Percentiles rank a stretch among this genome's conserved stretches.
phyloP scores from a whole-genome alignment of 2,797 vertebrate species.

The Eremophila alpestris region DNA sequence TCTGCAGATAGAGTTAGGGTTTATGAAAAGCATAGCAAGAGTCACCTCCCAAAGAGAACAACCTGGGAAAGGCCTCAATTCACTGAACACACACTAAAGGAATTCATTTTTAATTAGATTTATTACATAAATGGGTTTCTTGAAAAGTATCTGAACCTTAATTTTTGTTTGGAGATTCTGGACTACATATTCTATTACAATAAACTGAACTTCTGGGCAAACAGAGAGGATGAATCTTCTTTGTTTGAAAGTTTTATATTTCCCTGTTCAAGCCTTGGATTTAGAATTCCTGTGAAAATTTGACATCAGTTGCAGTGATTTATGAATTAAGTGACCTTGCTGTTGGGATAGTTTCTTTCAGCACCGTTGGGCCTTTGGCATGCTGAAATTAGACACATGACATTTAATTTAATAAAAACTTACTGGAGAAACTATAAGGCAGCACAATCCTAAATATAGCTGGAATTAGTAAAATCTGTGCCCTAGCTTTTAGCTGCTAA shows the following conservation, averaged over 20 bases:
- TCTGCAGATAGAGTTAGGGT: background rate
- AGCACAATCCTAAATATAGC: background rate
- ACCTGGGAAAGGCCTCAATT: background rate
- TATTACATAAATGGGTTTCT: background rate
- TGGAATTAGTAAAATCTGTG: slow-evolving; percentile 1
- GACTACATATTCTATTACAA: background rate
- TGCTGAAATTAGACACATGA: background rate
- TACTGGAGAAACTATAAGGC: background rate
- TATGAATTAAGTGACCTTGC: slow-evolving; percentile 17
- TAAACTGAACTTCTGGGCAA: background rate
- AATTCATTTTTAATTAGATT: background rate
- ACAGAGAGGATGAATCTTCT: background rate
- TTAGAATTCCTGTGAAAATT: slow-evolving; percentile 5
- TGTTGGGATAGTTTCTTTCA: slow-evolving; percentile 24
- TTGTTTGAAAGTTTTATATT: background rate
- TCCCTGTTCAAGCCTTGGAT: background rate
- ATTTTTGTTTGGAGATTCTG: background rate
- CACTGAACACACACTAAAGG: background rate
- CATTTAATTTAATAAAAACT: slow-evolving; percentile 13
- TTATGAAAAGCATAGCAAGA: background rate
- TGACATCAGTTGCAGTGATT: background rate
- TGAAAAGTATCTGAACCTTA: background rate
- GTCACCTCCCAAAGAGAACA: background rate
- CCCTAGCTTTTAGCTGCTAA: background rate
- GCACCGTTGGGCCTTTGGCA: background rate